A percentile compares a stretch with the other conserved stretches of the same genome.
phyloP scores from a whole-genome alignment of 2,888 invertebrate genomes.

The Agrotis segetum region DNA sequence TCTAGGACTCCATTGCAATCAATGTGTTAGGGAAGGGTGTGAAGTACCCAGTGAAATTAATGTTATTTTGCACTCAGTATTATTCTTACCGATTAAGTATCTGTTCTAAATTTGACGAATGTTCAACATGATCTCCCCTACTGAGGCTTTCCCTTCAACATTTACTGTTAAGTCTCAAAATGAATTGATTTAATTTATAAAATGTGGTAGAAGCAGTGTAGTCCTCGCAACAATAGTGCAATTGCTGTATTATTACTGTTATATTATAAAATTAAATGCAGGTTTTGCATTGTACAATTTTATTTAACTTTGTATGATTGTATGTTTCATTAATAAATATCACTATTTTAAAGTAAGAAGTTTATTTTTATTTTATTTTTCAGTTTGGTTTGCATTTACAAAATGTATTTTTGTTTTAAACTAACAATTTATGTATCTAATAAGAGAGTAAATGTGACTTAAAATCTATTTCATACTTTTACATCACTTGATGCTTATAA shows the following conservation, averaged over 20 bases:
- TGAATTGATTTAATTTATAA: conserved; percentile 80
- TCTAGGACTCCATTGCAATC: conserved; percentile 80
- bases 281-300: conserved; percentile 90
- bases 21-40: conserved; percentile 71
- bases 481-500: conserved; percentile 71
- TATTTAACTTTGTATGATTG: conserved; percentile 87
- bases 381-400: conserved; percentile 81
- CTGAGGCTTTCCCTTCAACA: conserved; percentile 82
- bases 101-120: conserved; percentile 81
- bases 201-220: conserved; percentile 87
- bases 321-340: conserved; percentile 87
- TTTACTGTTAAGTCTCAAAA: conserved; percentile 79
- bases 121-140: conserved; percentile 83
- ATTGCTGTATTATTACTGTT: conserved; percentile 84
- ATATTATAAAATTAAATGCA: conserved; percentile 88
- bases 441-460: conserved; percentile 71
- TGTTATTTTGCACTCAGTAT: conserved; percentile 88
- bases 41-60: conserved; percentile 85
- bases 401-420: conserved; percentile 73
- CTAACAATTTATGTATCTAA: conserved; percentile 70
- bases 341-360: conserved; percentile 86
- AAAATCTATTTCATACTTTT: conserved; percentile 68
- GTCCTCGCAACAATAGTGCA: conserved; percentile 91
- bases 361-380: conserved; percentile 86
- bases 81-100: conserved; percentile 83